These are phyloP conservation scores for Drosophila quinaria DNA, from an alignment of 2,888 invertebrate species.

Conservation along the genomic window DNA sequence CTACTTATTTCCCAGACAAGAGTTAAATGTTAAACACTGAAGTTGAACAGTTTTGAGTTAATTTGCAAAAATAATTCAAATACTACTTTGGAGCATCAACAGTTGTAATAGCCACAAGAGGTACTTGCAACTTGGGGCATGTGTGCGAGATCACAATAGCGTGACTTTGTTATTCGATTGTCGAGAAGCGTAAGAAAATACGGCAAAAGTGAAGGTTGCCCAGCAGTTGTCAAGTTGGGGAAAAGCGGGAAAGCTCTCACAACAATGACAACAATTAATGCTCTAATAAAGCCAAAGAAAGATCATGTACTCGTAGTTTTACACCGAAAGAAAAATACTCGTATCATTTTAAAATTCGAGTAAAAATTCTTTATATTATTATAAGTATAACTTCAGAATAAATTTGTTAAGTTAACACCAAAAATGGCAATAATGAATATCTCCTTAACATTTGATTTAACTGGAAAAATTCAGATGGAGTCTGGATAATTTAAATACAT, in stretches of 20 bases:
- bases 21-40: slow-evolving; percentile 9
- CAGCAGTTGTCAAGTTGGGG: slow-evolving; percentile 53
- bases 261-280: slow-evolving; percentile 82
- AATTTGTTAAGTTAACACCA: too few species aligned
- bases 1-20: slow-evolving; percentile 22
- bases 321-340: too few species aligned
- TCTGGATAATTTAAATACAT: too few species aligned
- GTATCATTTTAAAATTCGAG: too few species aligned
- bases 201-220: slow-evolving; percentile 83
- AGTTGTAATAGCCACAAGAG: slow-evolving; percentile 15
- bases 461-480: too few species aligned
- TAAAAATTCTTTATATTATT: too few species aligned
- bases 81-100: slow-evolving; percentile 25
- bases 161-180: slow-evolving; percentile 69
- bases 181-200: slow-evolving; percentile 45
- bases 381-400: too few species aligned
- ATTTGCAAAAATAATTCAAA: slow-evolving; percentile 51
- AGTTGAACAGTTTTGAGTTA: slow-evolving; percentile 21
- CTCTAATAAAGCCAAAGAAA: slow-evolving; percentile 83
- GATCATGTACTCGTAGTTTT: slow-evolving; percentile 52
- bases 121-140: slow-evolving; percentile 17
- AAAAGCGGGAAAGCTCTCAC: slow-evolving; percentile 52
- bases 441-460: too few species aligned
- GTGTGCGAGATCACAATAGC: slow-evolving; percentile 65
- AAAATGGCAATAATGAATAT: too few species aligned